Base-by-base conservation (phyloP, 2,113 vertebrate genomes). In the Engraulis encrasicolus region DNA sequence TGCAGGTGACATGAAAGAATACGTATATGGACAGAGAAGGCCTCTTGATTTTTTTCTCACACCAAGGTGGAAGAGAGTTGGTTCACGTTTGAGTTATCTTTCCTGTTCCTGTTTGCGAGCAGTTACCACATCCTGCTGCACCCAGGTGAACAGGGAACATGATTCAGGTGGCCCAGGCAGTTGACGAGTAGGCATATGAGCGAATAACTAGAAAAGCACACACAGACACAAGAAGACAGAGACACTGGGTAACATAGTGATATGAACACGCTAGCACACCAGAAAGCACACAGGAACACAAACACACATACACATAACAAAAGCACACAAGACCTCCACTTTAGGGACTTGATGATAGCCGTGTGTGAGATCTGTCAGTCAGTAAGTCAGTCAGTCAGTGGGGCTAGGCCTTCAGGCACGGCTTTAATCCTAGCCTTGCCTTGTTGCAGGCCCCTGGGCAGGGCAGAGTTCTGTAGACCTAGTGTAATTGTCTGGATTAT, bases 401-500 rank as follows among this genome's bases (percentile, higher is more conserved):
- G 78, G 84, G 50, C 31, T 61, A 52, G 66, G 52, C 80, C 89
- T 85, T 40, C 31, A 85, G 85, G 80, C 81, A 85, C 84, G 61
- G 38, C 36, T 12, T 81, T 19, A 85, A 87, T 87, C 82, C 82
- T 48, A 20, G 77, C 78, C 82, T 81, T 81, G 18, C 83, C 82
- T 81, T 81, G 18, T 82, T 84, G 79, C 50, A 83, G 83, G 85
- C 89, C 84, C 78, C 83, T 81, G 89, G 91, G 81, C 74, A 83
- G 80, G 80, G 87, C 90, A 87, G 84, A 87, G 87, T 89, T 90
- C 90, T 89, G 52, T 78, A 88, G 86, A 90, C 34, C 78, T 45
- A 14, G 6, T 93, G 90, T 91, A 94, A 93, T 93, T 93, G 92
- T 93, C 50, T 80, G 90, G 91, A 93, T 92, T 93, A 93, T 89